phyloP scores from a whole-genome alignment of 2,888 invertebrate species.

The Hedychridium roseum region DNA sequence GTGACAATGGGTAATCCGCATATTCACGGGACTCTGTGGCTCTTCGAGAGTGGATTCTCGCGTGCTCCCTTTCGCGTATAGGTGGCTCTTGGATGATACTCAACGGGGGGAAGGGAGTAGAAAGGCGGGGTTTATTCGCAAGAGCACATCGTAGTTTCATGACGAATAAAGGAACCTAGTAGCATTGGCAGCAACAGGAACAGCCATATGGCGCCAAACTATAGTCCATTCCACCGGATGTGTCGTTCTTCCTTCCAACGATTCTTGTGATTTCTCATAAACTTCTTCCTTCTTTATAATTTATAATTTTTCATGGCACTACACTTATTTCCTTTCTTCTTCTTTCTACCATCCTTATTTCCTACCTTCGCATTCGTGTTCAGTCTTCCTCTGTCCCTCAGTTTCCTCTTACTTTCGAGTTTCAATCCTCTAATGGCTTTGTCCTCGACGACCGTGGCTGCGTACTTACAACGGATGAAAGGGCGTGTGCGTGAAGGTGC shows the following conservation, averaged over 20 bases:
- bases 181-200: no score
- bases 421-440: slow-evolving; percentile 48
- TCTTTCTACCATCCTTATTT: slow-evolving; percentile 7
- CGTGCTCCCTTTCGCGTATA: slow-evolving; percentile 25
- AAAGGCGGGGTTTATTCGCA: slow-evolving; percentile 23
- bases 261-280: no score
- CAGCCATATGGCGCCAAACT: slow-evolving; percentile 46
- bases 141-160: slow-evolving; percentile 21
- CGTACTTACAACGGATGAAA: slow-evolving; percentile 13
- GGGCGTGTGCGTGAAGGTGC: slow-evolving; percentile 22
- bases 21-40: slow-evolving; percentile 41
- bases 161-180: slow-evolving; percentile 39
- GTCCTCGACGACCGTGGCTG: slow-evolving; percentile 34
- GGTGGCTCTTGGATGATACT: slow-evolving; percentile 11
- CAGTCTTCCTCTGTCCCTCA: slow-evolving; percentile 12
- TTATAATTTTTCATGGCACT: no score
- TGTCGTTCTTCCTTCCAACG: no score
- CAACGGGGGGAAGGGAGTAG: neutral
- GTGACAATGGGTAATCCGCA: slow-evolving; percentile 52
- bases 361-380: slow-evolving; percentile 7
- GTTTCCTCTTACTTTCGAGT: slow-evolving; percentile 19
- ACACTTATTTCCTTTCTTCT: slow-evolving; percentile 24
- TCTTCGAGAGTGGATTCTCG: slow-evolving; percentile 45
- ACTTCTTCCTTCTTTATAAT: no score
- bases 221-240: slow-evolving; percentile 22